phyloP scores from a whole-genome alignment of 2,113 vertebrate species.

The Noturus placidus region DNA sequence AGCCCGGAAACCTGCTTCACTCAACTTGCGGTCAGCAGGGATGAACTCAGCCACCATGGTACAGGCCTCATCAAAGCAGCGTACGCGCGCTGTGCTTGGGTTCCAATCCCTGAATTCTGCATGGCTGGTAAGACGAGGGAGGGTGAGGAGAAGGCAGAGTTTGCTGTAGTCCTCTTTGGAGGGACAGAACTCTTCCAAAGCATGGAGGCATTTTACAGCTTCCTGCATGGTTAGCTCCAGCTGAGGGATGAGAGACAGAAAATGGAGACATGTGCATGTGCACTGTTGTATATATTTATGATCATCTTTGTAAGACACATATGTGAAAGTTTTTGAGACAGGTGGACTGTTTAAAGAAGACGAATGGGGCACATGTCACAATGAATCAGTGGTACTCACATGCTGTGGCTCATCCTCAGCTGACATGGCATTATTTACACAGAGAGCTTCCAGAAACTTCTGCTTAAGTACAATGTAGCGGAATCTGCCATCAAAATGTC shows the following conservation, averaged over 20 bases:
- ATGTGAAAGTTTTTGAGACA: background rate
- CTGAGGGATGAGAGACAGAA: conserved; percentile 61
- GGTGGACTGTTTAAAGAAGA: background rate
- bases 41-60: conserved; percentile 98
- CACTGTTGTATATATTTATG: background rate
- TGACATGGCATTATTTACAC: conserved; percentile 98
- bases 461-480: conserved; percentile 95
- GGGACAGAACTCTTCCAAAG: conserved; percentile 88
- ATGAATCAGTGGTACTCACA: conserved; percentile 74
- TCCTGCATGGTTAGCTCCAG: conserved; percentile 95
- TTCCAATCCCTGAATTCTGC: conserved; percentile 99
- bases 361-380: background rate
- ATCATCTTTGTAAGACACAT: background rate
- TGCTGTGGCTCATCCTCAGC: conserved; percentile 92
- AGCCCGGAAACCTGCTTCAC: conserved; percentile 95
- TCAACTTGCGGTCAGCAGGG: conserved; percentile 92
- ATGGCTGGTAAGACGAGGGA: conserved; percentile 94
- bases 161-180: conserved; percentile 97
- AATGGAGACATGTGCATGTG: background rate
- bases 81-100: conserved; percentile 92
- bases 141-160: conserved; percentile 90
- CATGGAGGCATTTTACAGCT: conserved; percentile 91
- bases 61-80: conserved; percentile 95
- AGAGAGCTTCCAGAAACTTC: conserved; percentile 96
- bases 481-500: conserved; percentile 74